Evolutionary conservation across 2,888 invertebrate species (phyloP).

Genomic region (Meta bourneti): DNA sequence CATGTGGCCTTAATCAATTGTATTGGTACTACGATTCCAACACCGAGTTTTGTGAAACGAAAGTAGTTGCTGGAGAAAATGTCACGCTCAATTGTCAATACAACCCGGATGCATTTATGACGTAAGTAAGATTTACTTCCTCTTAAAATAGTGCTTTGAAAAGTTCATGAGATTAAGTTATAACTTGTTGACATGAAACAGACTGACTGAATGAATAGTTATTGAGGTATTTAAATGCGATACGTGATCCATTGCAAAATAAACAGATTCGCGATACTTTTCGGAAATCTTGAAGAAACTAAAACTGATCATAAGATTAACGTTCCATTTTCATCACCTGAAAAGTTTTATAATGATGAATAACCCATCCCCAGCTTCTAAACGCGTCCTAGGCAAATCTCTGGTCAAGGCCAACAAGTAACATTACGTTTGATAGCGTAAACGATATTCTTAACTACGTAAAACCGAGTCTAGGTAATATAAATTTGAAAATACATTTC

Average conservation of each 20-base stretch:
- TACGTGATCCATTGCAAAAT: not conserved
- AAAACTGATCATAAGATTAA: too few relatives aligned
- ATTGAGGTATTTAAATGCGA: not conserved
- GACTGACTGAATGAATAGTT: not conserved
- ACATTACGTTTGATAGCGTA: too few relatives aligned
- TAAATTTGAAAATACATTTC: too few relatives aligned
- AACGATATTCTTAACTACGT: too few relatives aligned
- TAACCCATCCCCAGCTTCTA: too few relatives aligned
- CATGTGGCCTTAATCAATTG: slow-evolving; percentile 87
- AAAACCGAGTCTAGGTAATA: too few relatives aligned
- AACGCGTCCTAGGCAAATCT: too few relatives aligned
- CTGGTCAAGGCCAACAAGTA: too few relatives aligned
- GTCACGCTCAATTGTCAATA: slow-evolving; percentile 79
- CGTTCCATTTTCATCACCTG: too few relatives aligned
- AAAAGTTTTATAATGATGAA: too few relatives aligned
- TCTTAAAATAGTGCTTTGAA: not conserved
- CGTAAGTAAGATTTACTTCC: slow-evolving; percentile 78
- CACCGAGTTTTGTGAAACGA: slow-evolving; percentile 81
- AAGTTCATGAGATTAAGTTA: not conserved
- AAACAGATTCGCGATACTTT: too few relatives aligned
- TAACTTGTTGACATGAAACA: not conserved
- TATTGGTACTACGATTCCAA: slow-evolving; percentile 82
- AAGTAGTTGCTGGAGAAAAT: slow-evolving; percentile 74
- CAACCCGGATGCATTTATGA: slow-evolving; percentile 81
- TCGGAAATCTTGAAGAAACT: too few relatives aligned